These are phyloP conservation scores for Raja brachyura DNA, from an alignment of 2,113 vertebrate genomes.

Conservation along the genomic window DNA sequence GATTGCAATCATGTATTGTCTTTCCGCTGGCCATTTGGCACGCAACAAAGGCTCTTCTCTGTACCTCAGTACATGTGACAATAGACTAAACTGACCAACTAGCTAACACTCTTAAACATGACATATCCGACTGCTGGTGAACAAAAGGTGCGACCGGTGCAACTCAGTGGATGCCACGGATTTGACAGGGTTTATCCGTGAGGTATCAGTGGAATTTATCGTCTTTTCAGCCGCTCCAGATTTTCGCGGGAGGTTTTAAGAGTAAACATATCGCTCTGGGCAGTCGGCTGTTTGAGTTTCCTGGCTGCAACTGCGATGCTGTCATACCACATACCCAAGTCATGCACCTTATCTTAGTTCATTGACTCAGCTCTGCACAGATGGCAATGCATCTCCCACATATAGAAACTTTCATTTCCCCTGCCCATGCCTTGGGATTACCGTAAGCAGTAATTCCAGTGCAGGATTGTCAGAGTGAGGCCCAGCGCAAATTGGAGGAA, in stretches of 20 bases:
- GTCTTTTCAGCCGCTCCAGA: neutral
- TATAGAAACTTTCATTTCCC: constrained; percentile 21
- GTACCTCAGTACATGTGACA: no score
- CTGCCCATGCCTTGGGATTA: neutral
- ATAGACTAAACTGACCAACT: no score
- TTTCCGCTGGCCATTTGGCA: no score
- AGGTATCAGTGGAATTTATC: neutral
- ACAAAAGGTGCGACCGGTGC: neutral
- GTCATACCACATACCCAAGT: constrained; percentile 1
- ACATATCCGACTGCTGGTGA: neutral
- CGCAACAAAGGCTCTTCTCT: no score
- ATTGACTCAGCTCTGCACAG: neutral
- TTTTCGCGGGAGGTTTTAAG: neutral
- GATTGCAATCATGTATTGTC: no score
- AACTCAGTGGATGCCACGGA: neutral
- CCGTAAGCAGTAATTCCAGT: neutral
- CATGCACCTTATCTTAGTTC: constrained; percentile 24
- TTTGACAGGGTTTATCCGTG: neutral
- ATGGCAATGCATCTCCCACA: neutral
- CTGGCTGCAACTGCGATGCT: neutral
- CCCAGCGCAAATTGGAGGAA: no score
- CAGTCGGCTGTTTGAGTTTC: neutral
- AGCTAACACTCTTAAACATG: neutral
- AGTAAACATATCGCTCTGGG: neutral
- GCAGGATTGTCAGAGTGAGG: neutral